Evolutionary conservation across 2,797 vertebrate genomes (phyloP).

Genomic region (Peromyscus aztecus): DNA sequence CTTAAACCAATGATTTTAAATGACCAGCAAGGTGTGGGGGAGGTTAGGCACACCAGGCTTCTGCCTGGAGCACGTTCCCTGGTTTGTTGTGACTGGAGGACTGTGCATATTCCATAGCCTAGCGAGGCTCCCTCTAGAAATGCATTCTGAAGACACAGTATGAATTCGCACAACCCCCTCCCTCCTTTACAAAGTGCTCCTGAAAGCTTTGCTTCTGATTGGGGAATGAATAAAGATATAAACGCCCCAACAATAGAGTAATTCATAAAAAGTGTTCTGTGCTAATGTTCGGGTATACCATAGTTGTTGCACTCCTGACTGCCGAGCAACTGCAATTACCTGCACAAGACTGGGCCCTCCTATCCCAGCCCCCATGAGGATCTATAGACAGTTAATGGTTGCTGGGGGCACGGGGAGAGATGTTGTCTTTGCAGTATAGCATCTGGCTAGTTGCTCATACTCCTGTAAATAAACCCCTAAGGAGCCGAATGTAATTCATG

Average conservation of each 20-base stretch:
- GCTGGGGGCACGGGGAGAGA: background rate
- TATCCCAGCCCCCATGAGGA: background rate
- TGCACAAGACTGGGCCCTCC: background rate
- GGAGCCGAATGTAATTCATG: background rate
- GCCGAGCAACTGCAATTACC: background rate
- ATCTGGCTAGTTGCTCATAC: background rate
- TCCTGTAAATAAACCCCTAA: background rate
- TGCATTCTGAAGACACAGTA: constrained; percentile 1
- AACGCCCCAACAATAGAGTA: background rate
- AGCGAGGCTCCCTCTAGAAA: background rate
- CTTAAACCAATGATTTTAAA: constrained; percentile 39
- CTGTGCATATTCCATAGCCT: background rate
- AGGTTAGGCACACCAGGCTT: background rate
- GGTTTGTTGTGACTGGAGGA: background rate
- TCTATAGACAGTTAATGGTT: background rate
- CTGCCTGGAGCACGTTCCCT: background rate
- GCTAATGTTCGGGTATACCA: background rate
- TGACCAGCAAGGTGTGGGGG: background rate
- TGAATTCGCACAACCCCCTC: background rate
- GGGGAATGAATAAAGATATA: constrained; percentile 39
- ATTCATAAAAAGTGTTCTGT: background rate
- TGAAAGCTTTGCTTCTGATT: constrained; percentile 48
- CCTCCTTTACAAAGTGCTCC: background rate
- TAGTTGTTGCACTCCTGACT: background rate
- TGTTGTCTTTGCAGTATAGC: background rate